Conservation (phyloP, 2,797 vertebrate genomes). For the Silurus aristotelis region DNA sequence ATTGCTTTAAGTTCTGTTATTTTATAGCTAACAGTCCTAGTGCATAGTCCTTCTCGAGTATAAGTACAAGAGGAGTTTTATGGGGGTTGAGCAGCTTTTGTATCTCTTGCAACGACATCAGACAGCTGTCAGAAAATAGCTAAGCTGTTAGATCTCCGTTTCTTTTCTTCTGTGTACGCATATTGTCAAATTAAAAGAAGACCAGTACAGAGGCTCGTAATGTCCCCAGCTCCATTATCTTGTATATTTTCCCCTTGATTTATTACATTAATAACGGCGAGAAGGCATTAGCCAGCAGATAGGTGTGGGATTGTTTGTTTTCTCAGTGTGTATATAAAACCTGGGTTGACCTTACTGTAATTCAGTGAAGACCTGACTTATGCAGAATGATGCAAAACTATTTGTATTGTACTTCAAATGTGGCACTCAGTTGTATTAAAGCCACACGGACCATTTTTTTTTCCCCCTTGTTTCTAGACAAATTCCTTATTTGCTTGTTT, state of each 20-base stretch:
- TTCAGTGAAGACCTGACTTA: neutral
- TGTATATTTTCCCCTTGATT: constrained; percentile 2
- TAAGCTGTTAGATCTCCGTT: neutral
- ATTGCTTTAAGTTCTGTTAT: constrained; percentile 11
- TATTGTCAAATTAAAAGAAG: constrained; percentile 31
- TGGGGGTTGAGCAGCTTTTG: constrained; percentile 6
- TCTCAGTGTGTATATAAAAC: constrained; percentile 3
- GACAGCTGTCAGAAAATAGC: constrained; percentile 24
- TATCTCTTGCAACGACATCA: neutral
- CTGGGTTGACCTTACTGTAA: constrained; percentile 43
- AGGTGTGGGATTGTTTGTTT: constrained; percentile 36
- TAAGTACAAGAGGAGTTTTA: neutral
- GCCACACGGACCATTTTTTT: neutral
- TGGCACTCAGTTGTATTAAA: neutral
- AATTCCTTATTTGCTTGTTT: neutral
- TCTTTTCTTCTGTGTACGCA: constrained; percentile 17
- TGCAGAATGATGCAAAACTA: constrained; percentile 42
- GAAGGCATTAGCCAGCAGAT: constrained; percentile 19
- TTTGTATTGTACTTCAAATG: constrained; percentile 53
- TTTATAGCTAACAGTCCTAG: constrained; percentile 7
- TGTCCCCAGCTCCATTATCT: constrained; percentile 31
- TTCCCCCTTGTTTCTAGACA: neutral
- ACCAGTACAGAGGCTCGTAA: constrained; percentile 22
- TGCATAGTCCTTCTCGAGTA: neutral
- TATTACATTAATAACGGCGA: constrained; percentile 40